phyloP scores from a whole-genome alignment of 2,113 vertebrate genomes.

The Varanus salvator region DNA sequence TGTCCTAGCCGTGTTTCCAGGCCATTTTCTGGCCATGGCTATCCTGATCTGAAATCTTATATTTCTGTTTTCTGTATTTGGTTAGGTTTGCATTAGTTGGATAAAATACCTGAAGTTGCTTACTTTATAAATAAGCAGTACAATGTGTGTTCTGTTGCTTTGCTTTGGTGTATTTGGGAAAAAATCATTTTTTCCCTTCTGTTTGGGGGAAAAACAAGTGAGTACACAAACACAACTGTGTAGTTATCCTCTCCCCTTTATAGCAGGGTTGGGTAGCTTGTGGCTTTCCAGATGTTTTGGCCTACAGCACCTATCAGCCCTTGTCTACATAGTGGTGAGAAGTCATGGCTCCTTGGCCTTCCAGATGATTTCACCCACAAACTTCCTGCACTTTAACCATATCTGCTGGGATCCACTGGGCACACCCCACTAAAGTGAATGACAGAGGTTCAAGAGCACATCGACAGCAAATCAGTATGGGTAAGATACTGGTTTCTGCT shows the following conservation, averaged over 20 bases:
- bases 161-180: neutral
- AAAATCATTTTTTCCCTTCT: neutral
- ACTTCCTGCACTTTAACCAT: too few species aligned
- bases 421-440: neutral
- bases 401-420: neutral
- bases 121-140: neutral
- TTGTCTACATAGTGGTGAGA: too few species aligned
- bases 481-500: neutral
- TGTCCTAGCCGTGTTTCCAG: neutral
- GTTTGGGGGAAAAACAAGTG: neutral
- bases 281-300: too few species aligned
- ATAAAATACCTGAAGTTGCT: neutral
- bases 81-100: neutral
- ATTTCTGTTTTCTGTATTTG: neutral
- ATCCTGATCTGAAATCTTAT: neutral
- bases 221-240: neutral
- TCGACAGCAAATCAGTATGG: neutral
- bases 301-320: too few species aligned
- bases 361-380: too few species aligned
- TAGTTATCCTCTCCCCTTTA: neutral
- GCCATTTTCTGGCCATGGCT: neutral
- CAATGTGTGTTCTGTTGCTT: neutral
- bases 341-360: too few species aligned
- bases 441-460: neutral
- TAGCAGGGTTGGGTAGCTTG: neutral